Evolutionary conservation across 2,888 invertebrate species (phyloP).

Genomic region (Alitta virens): DNA sequence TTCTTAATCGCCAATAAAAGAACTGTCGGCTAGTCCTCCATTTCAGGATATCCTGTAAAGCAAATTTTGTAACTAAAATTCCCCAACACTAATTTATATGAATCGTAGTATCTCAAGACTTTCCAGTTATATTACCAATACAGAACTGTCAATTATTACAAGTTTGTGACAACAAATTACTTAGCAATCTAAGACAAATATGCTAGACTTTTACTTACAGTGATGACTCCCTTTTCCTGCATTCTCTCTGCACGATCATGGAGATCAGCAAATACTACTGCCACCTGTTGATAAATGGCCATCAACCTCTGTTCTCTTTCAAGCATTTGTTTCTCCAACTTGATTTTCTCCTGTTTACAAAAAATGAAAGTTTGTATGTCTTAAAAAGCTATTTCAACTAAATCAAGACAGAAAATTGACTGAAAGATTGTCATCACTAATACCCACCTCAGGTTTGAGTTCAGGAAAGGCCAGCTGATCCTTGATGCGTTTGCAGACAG

Average conservation of each 20-base stretch:
- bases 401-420: too few relatives aligned
- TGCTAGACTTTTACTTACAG: constrained; percentile 53
- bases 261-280: constrained; percentile 94
- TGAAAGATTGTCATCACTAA: too few relatives aligned
- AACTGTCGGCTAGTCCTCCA: constrained; percentile 80
- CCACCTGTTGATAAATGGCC: constrained; percentile 68
- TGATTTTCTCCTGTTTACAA: constrained; percentile 55
- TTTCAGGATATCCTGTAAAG: constrained; percentile 76
- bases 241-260: constrained; percentile 98
- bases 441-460: constrained; percentile 3
- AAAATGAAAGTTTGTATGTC: too few relatives aligned
- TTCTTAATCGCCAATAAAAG: constrained; percentile 84
- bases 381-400: too few relatives aligned
- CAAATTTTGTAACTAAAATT: too few relatives aligned
- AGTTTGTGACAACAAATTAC: too few relatives aligned
- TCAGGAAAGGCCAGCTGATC: constrained; percentile 36
- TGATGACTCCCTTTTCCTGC: constrained; percentile 82
- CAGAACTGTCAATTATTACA: too few relatives aligned
- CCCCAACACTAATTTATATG: too few relatives aligned
- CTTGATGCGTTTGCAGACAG: constrained; percentile 62
- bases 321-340: constrained; percentile 70
- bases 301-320: constrained; percentile 73
- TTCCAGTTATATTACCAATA: too few relatives aligned
- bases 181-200: too few relatives aligned
- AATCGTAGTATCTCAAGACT: too few relatives aligned